phyloP scores from a whole-genome alignment of 2,797 vertebrate genomes.

The Tragopan temminckii region DNA sequence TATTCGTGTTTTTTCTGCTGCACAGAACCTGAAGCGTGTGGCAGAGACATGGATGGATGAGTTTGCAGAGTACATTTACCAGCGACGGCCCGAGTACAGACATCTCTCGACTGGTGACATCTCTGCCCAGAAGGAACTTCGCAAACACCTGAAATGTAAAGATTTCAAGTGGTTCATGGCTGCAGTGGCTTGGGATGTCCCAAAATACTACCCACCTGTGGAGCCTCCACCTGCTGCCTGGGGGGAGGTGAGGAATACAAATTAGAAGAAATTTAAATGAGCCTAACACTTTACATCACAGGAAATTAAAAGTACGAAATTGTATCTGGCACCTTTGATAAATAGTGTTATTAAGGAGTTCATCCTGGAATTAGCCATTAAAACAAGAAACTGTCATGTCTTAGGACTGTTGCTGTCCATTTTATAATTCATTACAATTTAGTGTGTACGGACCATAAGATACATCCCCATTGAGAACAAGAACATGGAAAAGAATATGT shows the following conservation, averaged over 20 bases:
- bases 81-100: constrained; percentile 90
- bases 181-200: constrained; percentile 91
- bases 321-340: not conserved
- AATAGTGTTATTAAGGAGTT: not conserved
- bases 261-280: not conserved
- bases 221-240: constrained; percentile 90
- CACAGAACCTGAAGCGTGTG: constrained; percentile 90
- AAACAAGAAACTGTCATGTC: not conserved
- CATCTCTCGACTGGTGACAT: constrained; percentile 91
- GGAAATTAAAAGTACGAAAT: not conserved
- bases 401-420: not conserved
- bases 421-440: not conserved
- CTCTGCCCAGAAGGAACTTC: constrained; percentile 89
- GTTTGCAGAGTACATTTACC: constrained; percentile 91
- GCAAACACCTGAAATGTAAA: constrained; percentile 90
- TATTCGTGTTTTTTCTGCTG: not conserved
- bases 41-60: constrained; percentile 95
- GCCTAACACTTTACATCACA: not conserved
- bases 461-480: not conserved
- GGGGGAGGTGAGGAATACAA: constrained; percentile 86
- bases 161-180: constrained; percentile 94
- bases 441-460: not conserved
- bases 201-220: constrained; percentile 91
- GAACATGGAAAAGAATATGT: not conserved
- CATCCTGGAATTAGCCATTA: not conserved